Evolutionary conservation across 2,888 invertebrate genomes (phyloP).

Genomic region (Plebejus argus): DNA sequence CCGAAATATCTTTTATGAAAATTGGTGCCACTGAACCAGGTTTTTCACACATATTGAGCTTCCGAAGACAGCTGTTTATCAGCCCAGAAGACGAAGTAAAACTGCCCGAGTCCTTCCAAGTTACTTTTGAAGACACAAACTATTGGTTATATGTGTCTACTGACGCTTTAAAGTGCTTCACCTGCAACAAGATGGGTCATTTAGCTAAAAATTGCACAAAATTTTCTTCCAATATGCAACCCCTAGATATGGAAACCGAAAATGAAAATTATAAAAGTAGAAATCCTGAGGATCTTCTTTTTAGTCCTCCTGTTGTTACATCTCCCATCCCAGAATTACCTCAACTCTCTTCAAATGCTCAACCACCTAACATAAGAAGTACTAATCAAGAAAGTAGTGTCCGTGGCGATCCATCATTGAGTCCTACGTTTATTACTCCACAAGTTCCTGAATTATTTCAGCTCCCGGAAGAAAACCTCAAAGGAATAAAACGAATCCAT

Average conservation of each 20-base stretch:
- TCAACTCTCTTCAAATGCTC: neutral
- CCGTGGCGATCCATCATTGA: neutral
- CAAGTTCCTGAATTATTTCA: neutral
- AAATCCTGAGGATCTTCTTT: too few species aligned
- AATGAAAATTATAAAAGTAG: too few species aligned
- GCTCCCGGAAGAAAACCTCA: neutral
- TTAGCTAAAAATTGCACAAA: slow-evolving; percentile 34
- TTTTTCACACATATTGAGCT: neutral
- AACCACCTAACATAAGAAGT: neutral
- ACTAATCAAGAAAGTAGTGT: neutral
- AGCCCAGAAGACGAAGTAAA: slow-evolving; percentile 34
- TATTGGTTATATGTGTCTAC: slow-evolving; percentile 39
- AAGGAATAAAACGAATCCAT: slow-evolving; percentile 32
- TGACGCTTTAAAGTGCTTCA: slow-evolving; percentile 37
- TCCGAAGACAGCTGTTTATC: neutral
- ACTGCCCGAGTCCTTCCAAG: slow-evolving; percentile 37
- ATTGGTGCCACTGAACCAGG: too few species aligned
- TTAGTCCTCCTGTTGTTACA: too few species aligned
- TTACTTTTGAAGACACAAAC: slow-evolving; percentile 38
- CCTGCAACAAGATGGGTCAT: slow-evolving; percentile 36
- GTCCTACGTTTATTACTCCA: neutral
- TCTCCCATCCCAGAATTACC: too few species aligned
- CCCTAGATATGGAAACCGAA: neutral
- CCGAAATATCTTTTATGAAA: neutral
- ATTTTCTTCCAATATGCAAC: neutral